Evolutionary conservation across 2,888 invertebrate species (phyloP), one percentile per base, ranked within the genome.

Genomic region (Metallyticus violacea): DNA sequence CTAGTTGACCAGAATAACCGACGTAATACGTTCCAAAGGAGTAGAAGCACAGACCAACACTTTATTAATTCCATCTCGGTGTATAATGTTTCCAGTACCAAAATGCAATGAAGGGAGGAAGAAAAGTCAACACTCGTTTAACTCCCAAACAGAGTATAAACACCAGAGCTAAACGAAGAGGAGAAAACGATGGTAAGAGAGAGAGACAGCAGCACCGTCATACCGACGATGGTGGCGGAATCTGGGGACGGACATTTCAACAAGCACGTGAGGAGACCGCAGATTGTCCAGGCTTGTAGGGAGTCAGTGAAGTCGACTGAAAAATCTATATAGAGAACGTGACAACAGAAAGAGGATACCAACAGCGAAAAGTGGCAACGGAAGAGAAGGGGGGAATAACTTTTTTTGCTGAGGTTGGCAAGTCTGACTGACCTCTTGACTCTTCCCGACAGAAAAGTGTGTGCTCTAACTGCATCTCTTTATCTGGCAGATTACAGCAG

Each of bases 281-380:
- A 62, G 15, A 62, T 62, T 62, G 40, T 62, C 22, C 40, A 28
- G 85, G 25, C 77, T n/a, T 22, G 78, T 26, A 81, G 62, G 30
- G 79, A 29, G 76, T 80, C 79, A 79, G 81, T 80, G 26, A 80
- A 85, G 85, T 85, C 85, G 81, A 85, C 80, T 85, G 85, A 85
- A 85, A 85, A 85, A 85, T 85, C 85, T 80, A 85, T 79, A 62
- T 62, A 26, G 85, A 85, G 27, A 80, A 85, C 85, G 85, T 85
- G 85, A 85, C 85, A 27, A 81, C 9, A 85, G 79, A 62, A 85
- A 85, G 77, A 85, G 85, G 40, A 62, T 62, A 62, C 40, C 40
- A 62, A 62, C 40, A 62, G 22, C 40, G 40, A 62, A 62, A 62
- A 62, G 40, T 15, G 40, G 40, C 40, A 22, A 62, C 15, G 15